These are phyloP conservation scores for Diploscapter pachys DNA, from an alignment of 1,140 invertebrate species.

Conservation along the genomic window DNA sequence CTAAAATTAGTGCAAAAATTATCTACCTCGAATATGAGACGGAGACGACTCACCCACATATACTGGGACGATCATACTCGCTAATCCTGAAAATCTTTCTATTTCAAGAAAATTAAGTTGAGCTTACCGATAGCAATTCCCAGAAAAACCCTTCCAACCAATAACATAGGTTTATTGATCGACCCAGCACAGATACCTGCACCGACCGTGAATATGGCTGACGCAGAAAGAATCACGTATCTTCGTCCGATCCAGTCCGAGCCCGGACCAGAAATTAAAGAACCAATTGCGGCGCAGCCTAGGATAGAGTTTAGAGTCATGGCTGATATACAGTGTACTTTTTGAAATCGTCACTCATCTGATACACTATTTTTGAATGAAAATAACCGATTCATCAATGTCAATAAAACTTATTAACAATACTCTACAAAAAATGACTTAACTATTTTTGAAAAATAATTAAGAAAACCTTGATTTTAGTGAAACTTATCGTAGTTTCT, in stretches of 20 bases:
- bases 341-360: background rate
- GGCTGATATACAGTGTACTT: no score
- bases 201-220: conserved; percentile 66
- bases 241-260: conserved; percentile 65
- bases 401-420: conserved; percentile 5
- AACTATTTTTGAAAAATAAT: background rate
- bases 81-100: conserved; percentile 60
- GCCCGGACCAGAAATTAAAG: conserved; percentile 64
- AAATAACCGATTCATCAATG: no score
- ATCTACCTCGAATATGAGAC: conserved; percentile 59
- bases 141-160: conserved; percentile 65
- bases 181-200: conserved; percentile 65
- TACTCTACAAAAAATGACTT: background rate
- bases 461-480: background rate
- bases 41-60: conserved; percentile 68
- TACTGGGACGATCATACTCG: conserved; percentile 68
- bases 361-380: background rate
- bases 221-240: conserved; percentile 65
- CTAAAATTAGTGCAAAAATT: no score
- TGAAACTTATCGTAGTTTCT: background rate
- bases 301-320: conserved; percentile 11
- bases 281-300: conserved; percentile 64
- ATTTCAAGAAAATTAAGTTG: background rate
- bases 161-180: conserved; percentile 61
- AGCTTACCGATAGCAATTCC: conserved; percentile 67